phyloP scores from a whole-genome alignment of 2,113 vertebrate species.

The Pelusios castaneus region DNA sequence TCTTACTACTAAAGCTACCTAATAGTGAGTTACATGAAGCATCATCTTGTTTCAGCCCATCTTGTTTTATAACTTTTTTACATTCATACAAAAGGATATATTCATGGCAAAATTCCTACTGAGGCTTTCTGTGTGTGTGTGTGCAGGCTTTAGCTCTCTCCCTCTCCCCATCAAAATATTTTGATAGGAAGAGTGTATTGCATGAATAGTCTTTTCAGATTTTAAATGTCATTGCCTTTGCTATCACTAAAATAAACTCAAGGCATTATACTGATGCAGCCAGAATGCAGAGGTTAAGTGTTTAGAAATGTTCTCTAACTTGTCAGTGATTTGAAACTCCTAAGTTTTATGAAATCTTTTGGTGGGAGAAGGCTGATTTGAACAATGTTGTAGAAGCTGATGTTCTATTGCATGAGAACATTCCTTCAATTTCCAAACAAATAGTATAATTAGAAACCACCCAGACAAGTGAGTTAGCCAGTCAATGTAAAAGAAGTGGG shows the following conservation, averaged over 20 bases:
- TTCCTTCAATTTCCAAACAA: background rate
- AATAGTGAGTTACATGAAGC: background rate
- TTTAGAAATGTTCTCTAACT: background rate
- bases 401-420: background rate
- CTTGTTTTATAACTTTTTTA: background rate
- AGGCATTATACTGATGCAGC: background rate
- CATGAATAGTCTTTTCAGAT: background rate
- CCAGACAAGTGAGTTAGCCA: background rate
- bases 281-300: background rate
- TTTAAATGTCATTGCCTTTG: conserved; percentile 9
- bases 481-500: background rate
- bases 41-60: background rate
- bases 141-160: background rate
- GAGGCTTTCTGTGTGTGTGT: conserved; percentile 17
- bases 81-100: background rate
- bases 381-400: background rate
- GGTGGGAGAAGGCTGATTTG: background rate
- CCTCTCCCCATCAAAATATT: background rate
- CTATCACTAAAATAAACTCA: background rate
- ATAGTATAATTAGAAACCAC: background rate
- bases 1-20: background rate
- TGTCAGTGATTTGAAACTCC: background rate
- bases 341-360: background rate
- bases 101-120: background rate
- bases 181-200: background rate